A percentile compares a stretch with the other conserved stretches of the same genome.
phyloP scores from a whole-genome alignment of 2,113 vertebrate species.

The Sceloporus tristichus region DNA sequence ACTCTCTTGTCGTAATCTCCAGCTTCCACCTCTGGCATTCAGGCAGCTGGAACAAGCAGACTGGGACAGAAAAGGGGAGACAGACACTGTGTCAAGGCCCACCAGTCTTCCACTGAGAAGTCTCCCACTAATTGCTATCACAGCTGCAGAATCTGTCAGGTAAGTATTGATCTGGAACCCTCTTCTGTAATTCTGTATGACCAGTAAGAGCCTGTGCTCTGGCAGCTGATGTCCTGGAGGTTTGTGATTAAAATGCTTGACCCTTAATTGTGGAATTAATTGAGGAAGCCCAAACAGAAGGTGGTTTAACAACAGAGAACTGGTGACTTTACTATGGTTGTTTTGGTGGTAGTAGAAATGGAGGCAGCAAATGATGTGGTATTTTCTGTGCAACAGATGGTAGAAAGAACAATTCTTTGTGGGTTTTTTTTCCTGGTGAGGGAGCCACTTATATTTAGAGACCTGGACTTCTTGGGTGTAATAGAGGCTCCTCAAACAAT shows the following conservation, averaged over 20 bases:
- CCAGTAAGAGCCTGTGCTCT: not conserved
- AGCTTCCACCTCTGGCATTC: constrained; percentile 93
- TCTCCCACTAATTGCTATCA: constrained; percentile 94
- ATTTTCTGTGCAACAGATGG: not conserved
- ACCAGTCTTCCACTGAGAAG: constrained; percentile 89
- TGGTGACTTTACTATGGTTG: not conserved
- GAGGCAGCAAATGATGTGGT: not conserved
- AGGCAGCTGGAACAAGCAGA: constrained; percentile 92
- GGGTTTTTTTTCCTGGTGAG: too few relatives aligned
- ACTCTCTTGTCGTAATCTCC: constrained; percentile 88
- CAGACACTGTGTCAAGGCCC: constrained; percentile 81
- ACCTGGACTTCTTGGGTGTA: too few relatives aligned
- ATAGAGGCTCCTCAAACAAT: too few relatives aligned
- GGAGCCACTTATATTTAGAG: too few relatives aligned
- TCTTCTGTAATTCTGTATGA: not conserved
- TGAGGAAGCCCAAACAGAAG: not conserved
- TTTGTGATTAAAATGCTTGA: constrained; percentile 2
- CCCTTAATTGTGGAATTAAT: not conserved
- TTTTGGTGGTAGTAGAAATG: not conserved
- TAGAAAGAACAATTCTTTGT: not conserved
- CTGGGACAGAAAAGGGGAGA: constrained; percentile 84
- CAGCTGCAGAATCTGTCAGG: constrained; percentile 90
- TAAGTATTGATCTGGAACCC: constrained; percentile 68
- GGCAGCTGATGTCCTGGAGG: not conserved
- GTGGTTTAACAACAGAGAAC: not conserved